Conservation (phyloP, 2,797 vertebrate genomes). For the Semotilus atromaculatus region DNA sequence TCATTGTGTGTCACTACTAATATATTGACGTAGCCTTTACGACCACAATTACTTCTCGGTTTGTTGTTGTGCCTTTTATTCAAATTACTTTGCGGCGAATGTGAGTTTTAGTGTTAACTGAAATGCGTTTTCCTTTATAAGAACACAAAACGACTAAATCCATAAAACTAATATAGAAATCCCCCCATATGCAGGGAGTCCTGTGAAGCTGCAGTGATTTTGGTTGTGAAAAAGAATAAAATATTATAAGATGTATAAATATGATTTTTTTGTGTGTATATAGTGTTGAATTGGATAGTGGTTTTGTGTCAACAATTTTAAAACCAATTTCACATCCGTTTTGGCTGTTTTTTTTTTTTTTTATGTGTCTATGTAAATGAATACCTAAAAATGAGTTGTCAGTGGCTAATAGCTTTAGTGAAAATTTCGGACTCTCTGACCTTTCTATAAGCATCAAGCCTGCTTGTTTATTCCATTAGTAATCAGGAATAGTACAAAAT, state of each 20-base stretch:
- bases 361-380: neutral
- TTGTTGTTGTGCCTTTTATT: slow-evolving; percentile 3
- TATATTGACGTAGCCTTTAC: slow-evolving; percentile 13
- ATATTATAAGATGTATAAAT: neutral
- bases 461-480: neutral
- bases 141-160: neutral
- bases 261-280: neutral
- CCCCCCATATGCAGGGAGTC: neutral
- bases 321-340: neutral
- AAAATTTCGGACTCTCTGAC: neutral
- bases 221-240: neutral
- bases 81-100: slow-evolving; percentile 4
- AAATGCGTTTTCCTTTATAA: neutral
- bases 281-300: neutral
- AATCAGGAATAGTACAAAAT: neutral
- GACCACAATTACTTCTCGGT: slow-evolving; percentile 35
- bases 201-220: neutral
- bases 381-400: neutral
- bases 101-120: slow-evolving; percentile 7
- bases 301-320: neutral
- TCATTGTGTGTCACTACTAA: slow-evolving; percentile 50
- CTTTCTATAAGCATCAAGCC: neutral
- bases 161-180: neutral
- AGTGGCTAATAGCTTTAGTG: neutral
- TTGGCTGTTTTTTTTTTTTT: neutral